Percentiles rank a stretch among this genome's conserved stretches.
Evolutionary conservation across 2,888 invertebrate genomes (phyloP).

Genomic region (Ypsolopha scabrella): DNA sequence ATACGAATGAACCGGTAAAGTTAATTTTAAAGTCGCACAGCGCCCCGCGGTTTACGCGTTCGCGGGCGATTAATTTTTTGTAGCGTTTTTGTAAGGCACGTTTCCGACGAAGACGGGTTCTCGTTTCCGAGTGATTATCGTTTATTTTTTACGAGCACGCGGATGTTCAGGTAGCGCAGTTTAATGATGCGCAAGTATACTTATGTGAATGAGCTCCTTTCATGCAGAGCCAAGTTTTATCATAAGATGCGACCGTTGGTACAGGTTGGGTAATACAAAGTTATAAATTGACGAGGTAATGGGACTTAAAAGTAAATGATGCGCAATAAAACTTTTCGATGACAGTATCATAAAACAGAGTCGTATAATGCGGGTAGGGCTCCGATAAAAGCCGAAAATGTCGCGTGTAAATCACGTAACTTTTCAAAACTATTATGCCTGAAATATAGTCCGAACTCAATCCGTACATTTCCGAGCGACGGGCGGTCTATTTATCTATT

Average conservation of each 20-base stretch:
- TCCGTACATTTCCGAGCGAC: slow-evolving; percentile 69
- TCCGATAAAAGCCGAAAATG: slow-evolving; percentile 58
- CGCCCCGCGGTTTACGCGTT: slow-evolving; percentile 51
- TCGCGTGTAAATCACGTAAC: slow-evolving; percentile 67
- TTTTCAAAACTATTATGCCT: slow-evolving; percentile 68
- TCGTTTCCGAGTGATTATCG: slow-evolving; percentile 35
- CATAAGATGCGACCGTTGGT: slow-evolving; percentile 16
- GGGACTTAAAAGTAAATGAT: slow-evolving; percentile 40
- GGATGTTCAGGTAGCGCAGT: slow-evolving; percentile 22
- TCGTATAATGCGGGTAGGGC: slow-evolving; percentile 38
- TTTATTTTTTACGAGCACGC: slow-evolving; percentile 23
- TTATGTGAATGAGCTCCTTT: slow-evolving; percentile 25
- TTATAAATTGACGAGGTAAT: slow-evolving; percentile 37
- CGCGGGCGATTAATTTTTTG: slow-evolving; percentile 44
- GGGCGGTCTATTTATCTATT: slow-evolving; percentile 70
- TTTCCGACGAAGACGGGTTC: slow-evolving; percentile 34
- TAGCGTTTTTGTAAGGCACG: slow-evolving; percentile 32
- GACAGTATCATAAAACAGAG: slow-evolving; percentile 51
- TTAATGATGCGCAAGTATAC: slow-evolving; percentile 21
- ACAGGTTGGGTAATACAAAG: slow-evolving; percentile 18
- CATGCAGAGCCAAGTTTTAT: slow-evolving; percentile 20
- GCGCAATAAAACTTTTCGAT: slow-evolving; percentile 48
- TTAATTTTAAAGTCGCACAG: slow-evolving; percentile 67
- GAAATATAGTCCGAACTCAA: slow-evolving; percentile 69
- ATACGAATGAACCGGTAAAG: slow-evolving; percentile 68